Evolutionary conservation across 92 coral and sea anemone species (phyloP).

Genomic region (Bergia sp.): DNA sequence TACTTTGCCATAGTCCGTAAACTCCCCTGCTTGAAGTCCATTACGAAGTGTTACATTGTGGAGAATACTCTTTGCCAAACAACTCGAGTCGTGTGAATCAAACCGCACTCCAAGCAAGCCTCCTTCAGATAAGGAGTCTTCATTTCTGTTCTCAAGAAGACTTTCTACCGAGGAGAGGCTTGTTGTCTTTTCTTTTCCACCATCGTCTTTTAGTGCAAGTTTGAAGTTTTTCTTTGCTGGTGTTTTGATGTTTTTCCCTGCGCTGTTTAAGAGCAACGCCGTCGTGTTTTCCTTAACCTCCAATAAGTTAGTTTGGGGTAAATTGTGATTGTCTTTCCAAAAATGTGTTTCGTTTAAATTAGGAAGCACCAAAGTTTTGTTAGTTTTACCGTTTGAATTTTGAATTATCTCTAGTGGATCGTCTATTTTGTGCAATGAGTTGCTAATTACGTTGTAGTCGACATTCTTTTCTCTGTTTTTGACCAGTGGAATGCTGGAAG

Average conservation of each 20-base stretch:
- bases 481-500: not conserved
- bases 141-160: conserved; percentile 34
- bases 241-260: not conserved
- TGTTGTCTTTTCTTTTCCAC: not conserved
- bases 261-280: not conserved
- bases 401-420: not conserved
- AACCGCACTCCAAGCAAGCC: conserved; percentile 34
- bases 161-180: conserved; percentile 39
- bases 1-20: conserved; percentile 83
- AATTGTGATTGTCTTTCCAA: conserved; percentile 13
- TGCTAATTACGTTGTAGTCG: not conserved
- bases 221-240: not conserved
- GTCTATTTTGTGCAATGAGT: not conserved
- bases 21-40: conserved; percentile 91
- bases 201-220: not conserved
- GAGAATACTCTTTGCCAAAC: conserved; percentile 57
- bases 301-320: not conserved
- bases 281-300: conserved; percentile 19
- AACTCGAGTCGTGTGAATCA: conserved; percentile 44
- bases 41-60: conserved; percentile 74
- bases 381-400: not conserved
- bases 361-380: not conserved
- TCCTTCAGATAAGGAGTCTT: not conserved
- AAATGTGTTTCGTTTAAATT: conserved; percentile 28
- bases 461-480: not conserved